These are phyloP conservation scores for Falco columbarius DNA, from an alignment of 2,797 vertebrate genomes.

Conservation along the genomic window DNA sequence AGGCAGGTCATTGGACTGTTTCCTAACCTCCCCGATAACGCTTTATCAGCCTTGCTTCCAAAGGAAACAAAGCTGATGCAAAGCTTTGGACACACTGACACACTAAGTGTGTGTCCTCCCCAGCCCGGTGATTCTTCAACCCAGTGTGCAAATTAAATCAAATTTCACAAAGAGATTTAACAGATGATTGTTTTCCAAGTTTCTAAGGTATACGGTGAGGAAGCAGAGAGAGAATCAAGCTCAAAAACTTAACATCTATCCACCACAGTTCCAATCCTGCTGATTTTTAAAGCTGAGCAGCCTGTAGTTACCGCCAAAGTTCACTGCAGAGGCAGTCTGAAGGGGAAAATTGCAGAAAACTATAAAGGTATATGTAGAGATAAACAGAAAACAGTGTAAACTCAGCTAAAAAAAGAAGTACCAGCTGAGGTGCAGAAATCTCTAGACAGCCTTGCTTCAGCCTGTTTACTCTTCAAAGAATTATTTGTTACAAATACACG, in stretches of 20 bases:
- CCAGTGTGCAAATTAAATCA: background rate
- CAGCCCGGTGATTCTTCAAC: background rate
- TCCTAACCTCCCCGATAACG: background rate
- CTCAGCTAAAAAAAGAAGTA: background rate
- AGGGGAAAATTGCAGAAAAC: background rate
- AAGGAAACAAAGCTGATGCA: background rate
- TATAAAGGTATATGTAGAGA: background rate
- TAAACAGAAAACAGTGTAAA: background rate
- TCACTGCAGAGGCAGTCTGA: background rate
- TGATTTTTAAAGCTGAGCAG: background rate
- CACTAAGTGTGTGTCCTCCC: background rate
- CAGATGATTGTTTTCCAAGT: background rate
- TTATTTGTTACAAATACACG: background rate
- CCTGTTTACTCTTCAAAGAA: background rate
- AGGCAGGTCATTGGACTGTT: background rate
- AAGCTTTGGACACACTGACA: background rate
- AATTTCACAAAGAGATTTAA: background rate
- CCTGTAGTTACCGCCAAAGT: background rate
- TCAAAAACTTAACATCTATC: background rate
- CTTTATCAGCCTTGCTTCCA: background rate
- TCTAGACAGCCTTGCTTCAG: background rate
- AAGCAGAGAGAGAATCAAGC: background rate
- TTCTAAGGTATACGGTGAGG: background rate
- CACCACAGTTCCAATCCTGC: background rate
- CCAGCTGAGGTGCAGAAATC: background rate